Percentiles rank a stretch among this genome's conserved stretches.
Evolutionary conservation across 2,888 invertebrate genomes (phyloP).

Genomic region (Gibbula magus): DNA sequence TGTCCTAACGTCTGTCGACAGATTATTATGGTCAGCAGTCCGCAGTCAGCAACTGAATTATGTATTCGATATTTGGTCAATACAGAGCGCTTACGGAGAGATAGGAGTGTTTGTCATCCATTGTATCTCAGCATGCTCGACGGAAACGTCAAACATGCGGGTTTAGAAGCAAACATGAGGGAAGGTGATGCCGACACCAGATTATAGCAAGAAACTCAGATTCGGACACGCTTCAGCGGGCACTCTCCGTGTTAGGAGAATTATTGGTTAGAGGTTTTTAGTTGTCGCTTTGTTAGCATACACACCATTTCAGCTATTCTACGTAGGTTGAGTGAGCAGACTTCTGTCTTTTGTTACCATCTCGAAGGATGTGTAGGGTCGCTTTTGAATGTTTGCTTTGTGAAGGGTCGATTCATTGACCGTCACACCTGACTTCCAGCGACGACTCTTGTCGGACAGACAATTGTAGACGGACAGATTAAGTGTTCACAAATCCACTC

Average conservation of each 20-base stretch:
- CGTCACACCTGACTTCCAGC: constrained; percentile 6
- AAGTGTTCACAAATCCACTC: neutral
- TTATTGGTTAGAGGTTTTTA: neutral
- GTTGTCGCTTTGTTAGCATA: constrained; percentile 14
- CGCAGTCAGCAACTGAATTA: neutral
- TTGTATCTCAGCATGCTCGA: constrained; percentile 6
- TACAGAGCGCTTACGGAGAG: neutral
- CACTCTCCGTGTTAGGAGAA: neutral
- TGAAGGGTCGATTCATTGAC: neutral
- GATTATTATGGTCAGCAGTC: neutral
- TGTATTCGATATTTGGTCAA: neutral
- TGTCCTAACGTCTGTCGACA: neutral
- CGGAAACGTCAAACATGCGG: neutral
- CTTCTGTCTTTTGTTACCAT: neutral
- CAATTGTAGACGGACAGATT: neutral
- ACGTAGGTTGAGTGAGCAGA: neutral
- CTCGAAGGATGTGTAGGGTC: neutral
- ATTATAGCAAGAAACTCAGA: neutral
- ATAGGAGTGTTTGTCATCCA: neutral
- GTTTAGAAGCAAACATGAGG: neutral
- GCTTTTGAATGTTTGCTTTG: neutral
- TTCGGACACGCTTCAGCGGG: neutral
- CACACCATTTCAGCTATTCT: neutral
- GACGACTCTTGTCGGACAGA: neutral
- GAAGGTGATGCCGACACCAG: neutral